Conservation (phyloP, 2,797 vertebrate genomes). For the Decapterus maruadsi region DNA sequence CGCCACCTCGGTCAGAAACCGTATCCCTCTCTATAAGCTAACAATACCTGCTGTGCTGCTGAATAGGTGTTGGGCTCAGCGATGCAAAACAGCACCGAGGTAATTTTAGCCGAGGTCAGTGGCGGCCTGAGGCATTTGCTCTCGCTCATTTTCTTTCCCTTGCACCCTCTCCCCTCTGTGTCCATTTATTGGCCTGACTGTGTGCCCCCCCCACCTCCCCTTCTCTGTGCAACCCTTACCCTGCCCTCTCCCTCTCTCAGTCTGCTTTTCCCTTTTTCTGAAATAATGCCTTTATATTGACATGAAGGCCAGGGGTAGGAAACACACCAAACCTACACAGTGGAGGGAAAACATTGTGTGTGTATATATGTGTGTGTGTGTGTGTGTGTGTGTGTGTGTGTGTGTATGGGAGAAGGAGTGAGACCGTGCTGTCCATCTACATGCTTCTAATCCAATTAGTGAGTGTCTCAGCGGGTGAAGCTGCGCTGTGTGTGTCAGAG, state of each 20-base stretch:
- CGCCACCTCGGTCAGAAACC: slow-evolving; percentile 47
- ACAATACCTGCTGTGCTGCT: slow-evolving; percentile 49
- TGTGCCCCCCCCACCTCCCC: slow-evolving; percentile 3
- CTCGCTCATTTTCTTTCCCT: slow-evolving; percentile 19
- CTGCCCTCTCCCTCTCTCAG: background rate
- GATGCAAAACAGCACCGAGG: slow-evolving; percentile 68
- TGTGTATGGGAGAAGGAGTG: background rate
- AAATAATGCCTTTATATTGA: slow-evolving; percentile 29
- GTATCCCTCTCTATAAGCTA: slow-evolving; percentile 43
- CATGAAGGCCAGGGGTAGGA: slow-evolving; percentile 14
- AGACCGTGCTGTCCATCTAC: slow-evolving; percentile 43
- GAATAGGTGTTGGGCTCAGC: slow-evolving; percentile 68
- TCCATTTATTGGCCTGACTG: slow-evolving; percentile 33
- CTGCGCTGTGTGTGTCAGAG: slow-evolving; percentile 21
- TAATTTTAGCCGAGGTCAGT: slow-evolving; percentile 80
- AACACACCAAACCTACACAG: slow-evolving; percentile 21
- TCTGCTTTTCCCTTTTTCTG: background rate
- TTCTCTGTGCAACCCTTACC: background rate
- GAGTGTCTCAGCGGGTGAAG: slow-evolving; percentile 45
- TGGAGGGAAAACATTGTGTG: background rate
- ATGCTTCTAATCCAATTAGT: slow-evolving; percentile 68
- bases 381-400: background rate
- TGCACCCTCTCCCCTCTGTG: background rate
- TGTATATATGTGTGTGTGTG: background rate
- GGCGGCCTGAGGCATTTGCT: slow-evolving; percentile 61